Evolutionary conservation across 2,888 invertebrate genomes (phyloP).

Genomic region (Autographa pulchrina): DNA sequence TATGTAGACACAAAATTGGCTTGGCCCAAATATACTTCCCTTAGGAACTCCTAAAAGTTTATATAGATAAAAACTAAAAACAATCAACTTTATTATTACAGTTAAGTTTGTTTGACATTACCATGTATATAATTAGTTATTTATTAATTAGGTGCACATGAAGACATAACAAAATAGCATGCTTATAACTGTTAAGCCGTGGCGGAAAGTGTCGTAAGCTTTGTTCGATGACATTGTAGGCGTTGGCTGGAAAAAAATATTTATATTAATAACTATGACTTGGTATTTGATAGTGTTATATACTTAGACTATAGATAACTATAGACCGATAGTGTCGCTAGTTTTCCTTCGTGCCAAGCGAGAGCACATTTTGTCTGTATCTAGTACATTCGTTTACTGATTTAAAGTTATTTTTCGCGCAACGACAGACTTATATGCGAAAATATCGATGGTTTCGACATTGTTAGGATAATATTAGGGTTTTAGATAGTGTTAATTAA

Average conservation of each 20-base stretch:
- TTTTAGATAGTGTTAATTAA: no score
- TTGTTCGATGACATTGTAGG: background rate
- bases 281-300: no score
- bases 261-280: no score
- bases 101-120: conserved; percentile 6
- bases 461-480: no score
- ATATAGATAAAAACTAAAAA: background rate
- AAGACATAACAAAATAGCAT: conserved; percentile 27
- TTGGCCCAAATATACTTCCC: conserved; percentile 17
- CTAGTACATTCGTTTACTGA: no score
- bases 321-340: no score
- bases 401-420: no score
- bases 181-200: conserved; percentile 22
- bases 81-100: background rate
- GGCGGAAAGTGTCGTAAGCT: conserved; percentile 26
- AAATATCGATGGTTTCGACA: no score
- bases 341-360: no score
- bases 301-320: no score
- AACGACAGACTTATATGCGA: no score
- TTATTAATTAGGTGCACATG: conserved; percentile 28
- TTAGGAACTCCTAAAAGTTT: conserved; percentile 4
- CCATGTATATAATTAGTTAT: background rate
- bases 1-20: background rate
- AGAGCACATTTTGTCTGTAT: no score
- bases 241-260: conserved; percentile 1